Conservation (phyloP, 2,888 invertebrate genomes). For the Oligia fasciuncula region DNA sequence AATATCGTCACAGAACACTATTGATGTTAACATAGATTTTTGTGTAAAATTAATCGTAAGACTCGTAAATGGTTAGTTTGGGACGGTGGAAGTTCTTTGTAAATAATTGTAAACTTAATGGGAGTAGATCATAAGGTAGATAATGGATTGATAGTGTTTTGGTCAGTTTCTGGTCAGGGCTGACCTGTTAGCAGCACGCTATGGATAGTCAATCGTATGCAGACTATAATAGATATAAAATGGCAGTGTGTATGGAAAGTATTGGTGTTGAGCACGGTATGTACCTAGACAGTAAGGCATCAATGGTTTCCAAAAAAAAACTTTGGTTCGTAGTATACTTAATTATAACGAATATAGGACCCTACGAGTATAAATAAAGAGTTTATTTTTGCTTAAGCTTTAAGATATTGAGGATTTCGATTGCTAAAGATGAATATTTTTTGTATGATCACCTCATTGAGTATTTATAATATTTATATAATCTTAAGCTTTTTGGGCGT, state of each 20-base stretch:
- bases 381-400: slow-evolving; percentile 90
- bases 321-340: slow-evolving; percentile 71
- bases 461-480: slow-evolving; percentile 79
- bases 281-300: slow-evolving; percentile 79
- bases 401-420: slow-evolving; percentile 84
- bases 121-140: slow-evolving; percentile 72
- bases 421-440: slow-evolving; percentile 88
- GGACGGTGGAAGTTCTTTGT: slow-evolving; percentile 73
- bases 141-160: slow-evolving; percentile 70
- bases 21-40: slow-evolving; percentile 68
- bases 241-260: slow-evolving; percentile 71
- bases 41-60: slow-evolving; percentile 70
- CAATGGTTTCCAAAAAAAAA: slow-evolving; percentile 70
- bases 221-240: slow-evolving; percentile 58
- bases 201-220: slow-evolving; percentile 58
- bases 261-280: slow-evolving; percentile 86
- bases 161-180: slow-evolving; percentile 58
- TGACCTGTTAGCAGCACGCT: slow-evolving; percentile 64
- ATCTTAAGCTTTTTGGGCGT: slow-evolving; percentile 79
- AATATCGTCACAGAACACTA: slow-evolving; percentile 59
- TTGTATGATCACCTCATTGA: slow-evolving; percentile 85
- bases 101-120: slow-evolving; percentile 77
- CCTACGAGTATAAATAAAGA: slow-evolving; percentile 83
- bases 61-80: slow-evolving; percentile 64
- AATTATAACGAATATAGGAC: slow-evolving; percentile 75